Evolutionary conservation across 2,888 invertebrate species (phyloP).

Genomic region (Lasioglossum calceatum): DNA sequence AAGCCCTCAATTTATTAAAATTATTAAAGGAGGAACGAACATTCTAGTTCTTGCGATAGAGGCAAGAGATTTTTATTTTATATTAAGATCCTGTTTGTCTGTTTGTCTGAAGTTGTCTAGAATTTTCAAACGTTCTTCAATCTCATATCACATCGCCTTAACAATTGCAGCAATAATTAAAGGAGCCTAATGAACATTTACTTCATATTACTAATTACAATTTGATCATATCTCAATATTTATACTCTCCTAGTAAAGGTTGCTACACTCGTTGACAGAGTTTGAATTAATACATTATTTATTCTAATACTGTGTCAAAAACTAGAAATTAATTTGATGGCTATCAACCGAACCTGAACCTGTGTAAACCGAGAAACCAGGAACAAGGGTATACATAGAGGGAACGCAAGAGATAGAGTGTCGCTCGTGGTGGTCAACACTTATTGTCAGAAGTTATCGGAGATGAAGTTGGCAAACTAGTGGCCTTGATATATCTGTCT

Average conservation of each 20-base stretch:
- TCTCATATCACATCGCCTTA: neutral
- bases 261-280: neutral
- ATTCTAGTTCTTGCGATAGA: neutral
- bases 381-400: neutral
- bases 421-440: neutral
- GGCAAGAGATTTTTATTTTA: neutral
- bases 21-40: neutral
- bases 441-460: conserved; percentile 4
- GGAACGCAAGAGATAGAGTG: neutral
- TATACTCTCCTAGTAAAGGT: neutral
- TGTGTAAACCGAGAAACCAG: neutral
- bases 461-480: conserved; percentile 9
- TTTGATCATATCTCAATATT: neutral
- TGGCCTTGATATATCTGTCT: conserved; percentile 10
- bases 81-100: neutral
- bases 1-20: neutral
- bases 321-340: neutral
- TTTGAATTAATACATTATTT: neutral
- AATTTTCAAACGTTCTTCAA: neutral
- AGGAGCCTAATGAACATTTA: neutral
- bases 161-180: neutral
- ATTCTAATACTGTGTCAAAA: neutral
- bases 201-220: neutral
- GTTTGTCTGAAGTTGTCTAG: neutral
- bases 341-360: neutral